Evolutionary conservation across 2,797 vertebrate species (phyloP).

Genomic region (Eulemur rubriventer): DNA sequence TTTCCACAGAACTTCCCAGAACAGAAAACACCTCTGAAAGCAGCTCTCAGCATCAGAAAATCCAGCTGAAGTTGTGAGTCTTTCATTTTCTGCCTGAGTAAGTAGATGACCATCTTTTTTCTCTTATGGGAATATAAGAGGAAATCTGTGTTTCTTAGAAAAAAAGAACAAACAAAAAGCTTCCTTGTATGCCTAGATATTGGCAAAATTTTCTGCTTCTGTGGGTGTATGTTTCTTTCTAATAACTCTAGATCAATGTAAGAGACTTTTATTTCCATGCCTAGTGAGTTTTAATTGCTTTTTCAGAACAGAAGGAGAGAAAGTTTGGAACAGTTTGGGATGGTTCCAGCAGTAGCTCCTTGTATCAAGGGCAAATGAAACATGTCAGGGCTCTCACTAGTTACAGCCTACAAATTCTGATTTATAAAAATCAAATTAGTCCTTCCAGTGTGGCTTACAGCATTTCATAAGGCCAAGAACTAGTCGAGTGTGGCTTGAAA

Average conservation of each 20-base stretch:
- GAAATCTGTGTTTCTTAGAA: neutral
- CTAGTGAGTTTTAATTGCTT: neutral
- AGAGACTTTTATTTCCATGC: neutral
- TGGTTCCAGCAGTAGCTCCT: neutral
- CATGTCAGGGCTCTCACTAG: fast-evolving
- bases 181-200: neutral
- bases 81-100: neutral
- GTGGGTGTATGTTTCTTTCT: neutral
- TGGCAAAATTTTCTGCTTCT: neutral
- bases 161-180: neutral
- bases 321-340: neutral
- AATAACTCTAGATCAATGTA: neutral
- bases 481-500: neutral
- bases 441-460: neutral
- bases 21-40: neutral
- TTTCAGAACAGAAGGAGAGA: neutral
- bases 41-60: neutral
- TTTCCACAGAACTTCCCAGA: neutral
- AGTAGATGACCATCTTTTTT: neutral
- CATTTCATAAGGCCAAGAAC: neutral
- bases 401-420: neutral
- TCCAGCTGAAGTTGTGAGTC: neutral
- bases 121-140: neutral
- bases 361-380: neutral
- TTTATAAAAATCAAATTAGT: neutral